phyloP scores from a whole-genome alignment of 2,888 invertebrate genomes.

The Cataglyphis altisquamis region DNA sequence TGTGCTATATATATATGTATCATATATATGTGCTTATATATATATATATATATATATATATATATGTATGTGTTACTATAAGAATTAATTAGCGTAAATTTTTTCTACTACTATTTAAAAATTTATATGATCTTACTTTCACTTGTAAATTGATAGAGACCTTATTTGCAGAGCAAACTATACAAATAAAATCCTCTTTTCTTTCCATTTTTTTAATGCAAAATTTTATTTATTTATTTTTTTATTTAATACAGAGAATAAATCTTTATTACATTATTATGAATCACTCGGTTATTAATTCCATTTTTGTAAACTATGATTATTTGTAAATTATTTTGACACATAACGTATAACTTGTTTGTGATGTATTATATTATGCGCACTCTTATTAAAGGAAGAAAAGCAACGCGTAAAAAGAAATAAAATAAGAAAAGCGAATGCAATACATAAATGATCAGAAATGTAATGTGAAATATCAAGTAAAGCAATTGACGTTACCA shows the following conservation, averaged over 20 bases:
- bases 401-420: not conserved
- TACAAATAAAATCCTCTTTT: too few relatives aligned
- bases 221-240: not conserved
- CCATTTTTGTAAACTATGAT: too few relatives aligned
- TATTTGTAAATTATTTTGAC: not conserved
- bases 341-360: not conserved
- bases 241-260: not conserved
- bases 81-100: not conserved
- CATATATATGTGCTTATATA: too few relatives aligned
- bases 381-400: slow-evolving; percentile 25
- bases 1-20: too few relatives aligned
- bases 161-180: too few relatives aligned
- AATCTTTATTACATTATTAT: not conserved
- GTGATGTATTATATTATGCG: not conserved
- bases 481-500: slow-evolving; percentile 80
- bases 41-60: not conserved
- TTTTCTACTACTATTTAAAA: not conserved
- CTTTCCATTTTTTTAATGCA: not conserved
- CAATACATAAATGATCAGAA: slow-evolving; percentile 12
- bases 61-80: not conserved
- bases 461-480: slow-evolving; percentile 78
- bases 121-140: not conserved
- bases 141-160: not conserved
- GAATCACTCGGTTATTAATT: not conserved
- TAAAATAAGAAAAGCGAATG: slow-evolving; percentile 62